Evolutionary conservation across 1,140 invertebrate genomes (phyloP), one percentile per base, ranked within the genome.

Genomic region (Cotesia chilonis): DNA sequence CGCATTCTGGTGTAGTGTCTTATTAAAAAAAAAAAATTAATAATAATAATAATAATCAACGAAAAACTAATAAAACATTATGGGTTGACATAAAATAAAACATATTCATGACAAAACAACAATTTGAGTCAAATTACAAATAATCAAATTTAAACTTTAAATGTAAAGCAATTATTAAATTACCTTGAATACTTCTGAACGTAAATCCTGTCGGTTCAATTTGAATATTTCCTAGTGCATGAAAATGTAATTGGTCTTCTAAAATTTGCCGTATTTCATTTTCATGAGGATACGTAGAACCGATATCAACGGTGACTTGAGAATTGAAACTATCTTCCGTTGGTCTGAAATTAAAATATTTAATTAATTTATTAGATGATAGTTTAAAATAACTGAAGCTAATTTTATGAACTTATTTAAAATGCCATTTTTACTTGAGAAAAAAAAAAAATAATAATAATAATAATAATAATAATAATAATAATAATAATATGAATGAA

Each of bases 121-220:
- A 54, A 41, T 51, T 14, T 9, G 2, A 47, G 7, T 47, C 41
- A 10, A 47, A 47, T 47, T 28, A 28, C 0, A 28, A 28, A 28
- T 3, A 28, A 28, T 28, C 28, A 28, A 28, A 47, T 47, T 9
- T 7, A 47, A 9, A 47, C 1, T 10, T 47, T 47, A 10, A 7
- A 47, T 6, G 2, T 47, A 52, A 61, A 70, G 70, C 3, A 76
- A 79, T 76, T 71, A 74, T 76, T 79, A 72, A 75, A 72, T 73
- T 82, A 83, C 84, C 83, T 83, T 82, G 79, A 68, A 82, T 80
- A 72, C 75, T 78, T 69, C 79, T 79, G 71, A 85, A 83, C 3
- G 79, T 79, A 59, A 85, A 85, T 63, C 80, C 83, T 7, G 82
- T 80, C 9, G 81, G 79, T n/a, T 66, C 60, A 6, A 85, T 77